Evolutionary conservation across 2,888 invertebrate genomes (phyloP).

Genomic region (Orthosia gothica): DNA sequence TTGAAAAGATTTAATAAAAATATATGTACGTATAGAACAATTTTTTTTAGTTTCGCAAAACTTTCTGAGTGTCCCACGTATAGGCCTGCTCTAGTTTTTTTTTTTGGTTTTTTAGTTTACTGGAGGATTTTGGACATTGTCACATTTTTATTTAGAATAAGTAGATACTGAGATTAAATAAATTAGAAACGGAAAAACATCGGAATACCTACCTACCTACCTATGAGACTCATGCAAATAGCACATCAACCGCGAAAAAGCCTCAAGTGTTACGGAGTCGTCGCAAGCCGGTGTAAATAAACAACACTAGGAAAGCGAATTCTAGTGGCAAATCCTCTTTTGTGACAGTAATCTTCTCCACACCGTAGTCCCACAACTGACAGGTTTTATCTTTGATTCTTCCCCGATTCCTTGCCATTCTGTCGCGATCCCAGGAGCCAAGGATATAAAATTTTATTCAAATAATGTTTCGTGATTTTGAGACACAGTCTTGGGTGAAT

Average conservation of each 20-base stretch:
- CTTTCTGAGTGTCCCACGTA: too few relatives aligned
- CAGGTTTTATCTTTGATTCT: conserved; percentile 66
- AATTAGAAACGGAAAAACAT: too few relatives aligned
- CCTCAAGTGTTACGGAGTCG: conserved; percentile 15
- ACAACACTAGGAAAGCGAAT: conserved; percentile 60
- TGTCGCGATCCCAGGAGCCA: conserved; percentile 26
- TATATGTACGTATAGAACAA: too few relatives aligned
- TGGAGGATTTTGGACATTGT: too few relatives aligned
- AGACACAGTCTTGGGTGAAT: conserved; percentile 22
- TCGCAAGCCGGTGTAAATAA: conserved; percentile 56
- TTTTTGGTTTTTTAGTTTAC: too few relatives aligned
- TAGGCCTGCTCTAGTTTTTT: too few relatives aligned
- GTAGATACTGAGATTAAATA: too few relatives aligned
- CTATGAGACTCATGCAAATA: not conserved
- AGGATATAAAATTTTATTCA: conserved; percentile 52
- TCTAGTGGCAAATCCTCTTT: conserved; percentile 62
- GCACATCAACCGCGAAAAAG: conserved; percentile 10
- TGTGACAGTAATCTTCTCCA: conserved; percentile 65
- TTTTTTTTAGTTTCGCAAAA: too few relatives aligned
- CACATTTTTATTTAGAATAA: too few relatives aligned
- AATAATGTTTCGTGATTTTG: conserved; percentile 43
- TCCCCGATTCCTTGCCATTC: conserved; percentile 48
- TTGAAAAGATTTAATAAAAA: too few relatives aligned
- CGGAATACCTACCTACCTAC: too few relatives aligned
- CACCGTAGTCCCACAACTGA: conserved; percentile 54